Conservation (phyloP, 2,113 vertebrate genomes). For the Petromus typicus region DNA sequence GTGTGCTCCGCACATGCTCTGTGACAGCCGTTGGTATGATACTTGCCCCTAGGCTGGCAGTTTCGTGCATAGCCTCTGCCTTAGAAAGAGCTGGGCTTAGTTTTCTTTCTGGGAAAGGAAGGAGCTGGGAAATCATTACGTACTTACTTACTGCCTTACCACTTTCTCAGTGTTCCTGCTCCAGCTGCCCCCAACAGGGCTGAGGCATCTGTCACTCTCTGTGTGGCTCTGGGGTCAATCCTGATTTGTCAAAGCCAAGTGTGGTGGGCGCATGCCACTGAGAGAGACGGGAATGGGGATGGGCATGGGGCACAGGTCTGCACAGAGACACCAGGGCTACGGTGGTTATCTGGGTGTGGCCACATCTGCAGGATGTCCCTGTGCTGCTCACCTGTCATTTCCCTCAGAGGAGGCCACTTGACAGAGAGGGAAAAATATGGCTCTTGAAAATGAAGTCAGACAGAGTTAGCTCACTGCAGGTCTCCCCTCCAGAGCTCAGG, state of each 20-base stretch:
- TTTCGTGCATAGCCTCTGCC: not conserved
- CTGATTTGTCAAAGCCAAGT: not conserved
- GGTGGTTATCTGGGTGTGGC: not conserved
- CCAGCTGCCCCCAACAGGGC: not conserved
- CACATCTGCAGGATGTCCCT: not conserved
- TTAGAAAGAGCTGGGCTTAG: not conserved
- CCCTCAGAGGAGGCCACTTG: not conserved
- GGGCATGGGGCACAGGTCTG: not conserved
- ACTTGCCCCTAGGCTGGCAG: not conserved
- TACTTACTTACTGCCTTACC: not conserved
- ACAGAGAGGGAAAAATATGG: not conserved
- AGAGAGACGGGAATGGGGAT: not conserved
- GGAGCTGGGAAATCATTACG: not conserved
- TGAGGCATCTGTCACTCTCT: not conserved
- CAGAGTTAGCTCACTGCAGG: not conserved
- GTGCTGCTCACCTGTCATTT: not conserved
- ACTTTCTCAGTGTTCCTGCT: too few relatives aligned
- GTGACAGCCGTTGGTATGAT: not conserved
- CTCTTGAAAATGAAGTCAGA: not conserved
- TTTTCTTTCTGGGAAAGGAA: not conserved
- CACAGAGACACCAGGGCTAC: not conserved
- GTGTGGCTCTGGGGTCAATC: not conserved
- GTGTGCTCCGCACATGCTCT: too few relatives aligned
- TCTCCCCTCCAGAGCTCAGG: not conserved
- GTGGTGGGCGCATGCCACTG: not conserved